Evolutionary conservation across 2,113 vertebrate species (phyloP).

Genomic region (Genyomyrus donnyi): DNA sequence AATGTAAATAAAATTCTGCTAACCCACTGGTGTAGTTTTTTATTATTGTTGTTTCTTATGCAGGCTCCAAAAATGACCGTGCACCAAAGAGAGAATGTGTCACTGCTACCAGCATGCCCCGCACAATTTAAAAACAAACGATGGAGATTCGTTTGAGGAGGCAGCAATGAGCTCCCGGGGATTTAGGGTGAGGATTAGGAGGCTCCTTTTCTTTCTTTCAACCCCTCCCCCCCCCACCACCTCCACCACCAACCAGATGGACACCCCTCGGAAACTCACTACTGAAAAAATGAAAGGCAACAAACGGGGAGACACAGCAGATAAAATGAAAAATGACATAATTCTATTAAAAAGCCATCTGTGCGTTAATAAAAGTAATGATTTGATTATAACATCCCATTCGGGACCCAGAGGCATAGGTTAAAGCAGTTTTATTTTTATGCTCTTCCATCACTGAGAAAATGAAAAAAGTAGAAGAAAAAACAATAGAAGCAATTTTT

Average conservation of each 20-base stretch:
- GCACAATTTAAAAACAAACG: background rate
- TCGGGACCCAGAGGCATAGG: constrained; percentile 42
- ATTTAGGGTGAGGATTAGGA: background rate
- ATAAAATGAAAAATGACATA: constrained; percentile 57
- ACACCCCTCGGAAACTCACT: constrained; percentile 38
- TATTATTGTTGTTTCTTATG: background rate
- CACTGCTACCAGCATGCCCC: background rate
- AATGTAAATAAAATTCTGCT: background rate
- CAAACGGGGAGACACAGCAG: constrained; percentile 37
- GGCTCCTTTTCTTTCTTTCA: background rate
- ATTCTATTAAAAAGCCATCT: constrained; percentile 71
- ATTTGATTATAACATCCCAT: constrained; percentile 53
- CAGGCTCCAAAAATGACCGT: background rate
- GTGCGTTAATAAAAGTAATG: constrained; percentile 68
- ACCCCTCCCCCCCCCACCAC: constrained; percentile 24
- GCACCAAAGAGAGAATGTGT: background rate
- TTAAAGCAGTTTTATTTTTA: constrained; percentile 46
- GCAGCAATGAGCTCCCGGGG: background rate
- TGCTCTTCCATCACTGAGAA: constrained; percentile 40
- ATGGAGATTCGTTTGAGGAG: background rate
- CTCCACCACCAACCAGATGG: background rate
- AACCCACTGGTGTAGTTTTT: background rate
- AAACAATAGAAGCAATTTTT: constrained; percentile 44
- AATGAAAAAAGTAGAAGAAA: constrained; percentile 44
- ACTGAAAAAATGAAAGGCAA: constrained; percentile 47